Evolutionary conservation across 2,797 vertebrate genomes (phyloP), one percentile per base, ranked within the genome.

Genomic region (Eidolon dupreanum): DNA sequence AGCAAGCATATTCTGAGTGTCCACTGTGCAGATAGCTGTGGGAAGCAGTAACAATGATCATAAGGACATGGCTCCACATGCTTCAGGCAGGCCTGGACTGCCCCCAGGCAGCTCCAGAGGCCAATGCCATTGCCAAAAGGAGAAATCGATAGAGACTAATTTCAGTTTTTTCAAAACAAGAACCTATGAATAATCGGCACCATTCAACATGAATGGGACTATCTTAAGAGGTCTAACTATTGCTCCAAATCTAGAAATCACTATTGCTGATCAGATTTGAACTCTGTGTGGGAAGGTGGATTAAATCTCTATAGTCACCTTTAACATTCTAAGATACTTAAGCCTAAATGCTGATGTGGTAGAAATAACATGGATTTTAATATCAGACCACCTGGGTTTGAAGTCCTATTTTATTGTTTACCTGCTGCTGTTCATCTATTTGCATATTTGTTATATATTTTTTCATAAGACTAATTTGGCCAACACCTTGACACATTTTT

Each of bases 161-260:
- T 90, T 36, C 8, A 38, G 10, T 10, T 70, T 31, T 73, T 57
- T 46, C 9, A 77, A 49, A 83, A 43, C 19, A 71, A 51, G 20
- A 51, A 16, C 1, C 24, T 89, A 51, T 41, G 13, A 75, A 66
- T 65, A 81, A 33, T 46, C 31, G 41, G 63, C 24, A 79, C 24
- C 12, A 17, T 43, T 88, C 28, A 49, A 22, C 74, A 66, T 75
- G 49, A 88, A 59, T 7, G 31, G 28, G 41, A 82, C 33, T 36
- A 22, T 75, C 75, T 59, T 59, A 68, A 46, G n/a, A 70, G 10
- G 33, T 68, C 28, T 46, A 78, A 63, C 36, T 36, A 65, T 17
- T 41, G 36, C n/a, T 49, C 51, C 19, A 41, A 89, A 78, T 71
- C 68, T 82, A 61, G 79, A 71, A 24, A 65, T 65, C 43, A 65